Conservation (phyloP, 2,888 invertebrate genomes). For the Tenthredo amoena region DNA sequence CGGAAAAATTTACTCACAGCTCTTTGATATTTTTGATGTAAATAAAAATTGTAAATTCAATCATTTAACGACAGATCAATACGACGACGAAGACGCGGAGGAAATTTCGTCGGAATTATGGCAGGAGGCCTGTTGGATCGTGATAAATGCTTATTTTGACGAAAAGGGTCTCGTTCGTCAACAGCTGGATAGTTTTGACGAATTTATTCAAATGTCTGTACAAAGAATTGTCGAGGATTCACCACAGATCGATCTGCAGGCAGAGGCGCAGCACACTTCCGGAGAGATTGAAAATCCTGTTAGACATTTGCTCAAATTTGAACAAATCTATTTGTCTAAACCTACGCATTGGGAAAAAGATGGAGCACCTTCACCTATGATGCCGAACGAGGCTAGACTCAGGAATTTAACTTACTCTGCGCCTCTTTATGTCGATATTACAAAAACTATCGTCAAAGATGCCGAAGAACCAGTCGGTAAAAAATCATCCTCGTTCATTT, state of each 20-base stretch:
- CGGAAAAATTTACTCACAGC: not conserved
- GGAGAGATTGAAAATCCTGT: constrained; percentile 95
- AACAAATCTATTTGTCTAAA: constrained; percentile 99
- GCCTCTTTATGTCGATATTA: constrained; percentile 99
- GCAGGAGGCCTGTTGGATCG: constrained; percentile 99
- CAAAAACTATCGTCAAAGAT: constrained; percentile 96
- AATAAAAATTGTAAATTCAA: not conserved
- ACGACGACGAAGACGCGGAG: constrained; percentile 93
- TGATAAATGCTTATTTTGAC: constrained; percentile 99
- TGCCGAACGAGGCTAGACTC: constrained; percentile 99
- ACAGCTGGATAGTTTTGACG: constrained; percentile 99
- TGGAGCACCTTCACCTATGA: constrained; percentile 99
- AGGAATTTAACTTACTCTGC: constrained; percentile 99
- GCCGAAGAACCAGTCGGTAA: constrained; percentile 91
- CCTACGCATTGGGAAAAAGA: constrained; percentile 99
- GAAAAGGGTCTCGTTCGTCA: constrained; percentile 99
- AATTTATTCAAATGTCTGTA: constrained; percentile 99
- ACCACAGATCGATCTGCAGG: constrained; percentile 97
- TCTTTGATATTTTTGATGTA: not conserved
- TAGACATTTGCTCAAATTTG: constrained; percentile 96
- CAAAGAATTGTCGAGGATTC: constrained; percentile 99
- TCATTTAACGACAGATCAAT: constrained; percentile 69
- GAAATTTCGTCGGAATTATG: constrained; percentile 99
- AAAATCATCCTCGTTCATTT: not conserved
- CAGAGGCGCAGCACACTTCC: constrained; percentile 97